phyloP scores from a whole-genome alignment of 1,140 invertebrate species.

The Helicoverpa armigera region DNA sequence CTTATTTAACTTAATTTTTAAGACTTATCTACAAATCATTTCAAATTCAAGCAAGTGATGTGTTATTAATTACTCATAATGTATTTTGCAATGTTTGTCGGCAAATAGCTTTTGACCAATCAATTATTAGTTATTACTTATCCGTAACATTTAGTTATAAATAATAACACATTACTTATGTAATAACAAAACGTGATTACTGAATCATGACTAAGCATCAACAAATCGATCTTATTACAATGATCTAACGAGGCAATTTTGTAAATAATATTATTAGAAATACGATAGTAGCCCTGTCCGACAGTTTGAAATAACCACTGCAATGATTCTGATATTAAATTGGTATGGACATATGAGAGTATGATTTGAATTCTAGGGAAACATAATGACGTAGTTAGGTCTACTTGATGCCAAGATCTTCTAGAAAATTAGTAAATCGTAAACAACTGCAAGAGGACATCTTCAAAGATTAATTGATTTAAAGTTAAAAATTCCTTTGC shows the following conservation, averaged over 20 bases:
- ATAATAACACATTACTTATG: constrained; percentile 30
- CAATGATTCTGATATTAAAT: no score
- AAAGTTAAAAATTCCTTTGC: no score
- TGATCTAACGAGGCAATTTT: background rate
- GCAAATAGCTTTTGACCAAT: constrained; percentile 1
- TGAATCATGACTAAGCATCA: constrained; percentile 21
- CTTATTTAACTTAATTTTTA: no score
- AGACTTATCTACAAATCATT: constrained; percentile 17
- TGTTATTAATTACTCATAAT: constrained; percentile 39
- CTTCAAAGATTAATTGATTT: no score
- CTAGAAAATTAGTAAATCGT: no score
- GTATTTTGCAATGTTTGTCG: constrained; percentile 19
- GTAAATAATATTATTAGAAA: background rate
- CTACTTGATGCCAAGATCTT: no score
- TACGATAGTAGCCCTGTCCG: background rate
- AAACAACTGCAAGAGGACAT: no score
- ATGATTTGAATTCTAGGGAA: no score
- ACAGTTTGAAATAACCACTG: no score
- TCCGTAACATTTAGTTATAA: background rate
- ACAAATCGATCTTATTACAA: constrained; percentile 30
- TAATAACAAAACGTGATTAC: constrained; percentile 39
- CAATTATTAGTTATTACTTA: background rate
- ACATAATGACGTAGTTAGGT: no score
- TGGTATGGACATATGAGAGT: no score
- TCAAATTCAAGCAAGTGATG: constrained; percentile 26